Evolutionary conservation across 92 coral and sea anemone genomes (phyloP).

Genomic region (Epizoanthus ramosus): DNA sequence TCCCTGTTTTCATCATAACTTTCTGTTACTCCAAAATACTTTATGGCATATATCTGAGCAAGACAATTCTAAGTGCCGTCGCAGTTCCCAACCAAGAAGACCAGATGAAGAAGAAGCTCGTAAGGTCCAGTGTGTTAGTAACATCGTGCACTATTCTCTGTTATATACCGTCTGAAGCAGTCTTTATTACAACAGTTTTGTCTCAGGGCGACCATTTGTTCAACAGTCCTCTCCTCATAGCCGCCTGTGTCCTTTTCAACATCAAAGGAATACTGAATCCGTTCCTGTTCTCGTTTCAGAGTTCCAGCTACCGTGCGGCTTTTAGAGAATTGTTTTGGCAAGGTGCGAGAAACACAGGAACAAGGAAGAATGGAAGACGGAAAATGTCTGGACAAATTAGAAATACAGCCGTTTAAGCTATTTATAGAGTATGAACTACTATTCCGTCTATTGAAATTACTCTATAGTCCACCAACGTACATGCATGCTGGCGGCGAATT

Average conservation of each 20-base stretch:
- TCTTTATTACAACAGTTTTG: neutral
- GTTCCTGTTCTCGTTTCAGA: neutral
- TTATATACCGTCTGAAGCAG: neutral
- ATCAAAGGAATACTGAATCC: constrained; percentile 1
- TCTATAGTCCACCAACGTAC: no score
- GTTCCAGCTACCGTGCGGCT: constrained; percentile 3
- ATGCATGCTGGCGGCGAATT: no score
- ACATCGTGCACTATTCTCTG: neutral
- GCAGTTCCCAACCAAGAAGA: neutral
- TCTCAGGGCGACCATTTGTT: neutral
- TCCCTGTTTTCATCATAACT: neutral
- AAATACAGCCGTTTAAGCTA: no score
- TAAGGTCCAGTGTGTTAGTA: neutral
- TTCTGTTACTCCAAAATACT: neutral
- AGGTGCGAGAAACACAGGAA: neutral
- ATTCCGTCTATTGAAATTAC: no score
- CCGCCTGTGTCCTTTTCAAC: neutral
- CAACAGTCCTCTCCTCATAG: neutral
- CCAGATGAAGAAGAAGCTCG: neutral
- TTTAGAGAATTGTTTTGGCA: neutral
- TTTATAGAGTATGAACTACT: no score
- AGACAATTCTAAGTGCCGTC: neutral
- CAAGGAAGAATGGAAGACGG: no score
- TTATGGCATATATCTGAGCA: neutral
- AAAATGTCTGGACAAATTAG: no score